phyloP scores from a whole-genome alignment of 2,113 vertebrate genomes.

The Dasypus novemcinctus region DNA sequence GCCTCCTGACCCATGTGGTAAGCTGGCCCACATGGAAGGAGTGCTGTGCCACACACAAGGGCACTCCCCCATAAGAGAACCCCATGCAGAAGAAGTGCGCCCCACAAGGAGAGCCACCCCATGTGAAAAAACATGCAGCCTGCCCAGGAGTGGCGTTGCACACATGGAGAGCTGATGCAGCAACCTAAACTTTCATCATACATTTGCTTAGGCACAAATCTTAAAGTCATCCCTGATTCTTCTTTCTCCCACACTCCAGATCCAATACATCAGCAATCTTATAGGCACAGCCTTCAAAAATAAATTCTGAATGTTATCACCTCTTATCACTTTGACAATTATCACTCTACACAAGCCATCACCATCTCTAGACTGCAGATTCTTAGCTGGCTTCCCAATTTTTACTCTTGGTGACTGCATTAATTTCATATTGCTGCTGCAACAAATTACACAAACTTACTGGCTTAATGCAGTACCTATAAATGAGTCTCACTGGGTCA shows the following conservation, averaged over 20 bases:
- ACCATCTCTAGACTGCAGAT: not conserved
- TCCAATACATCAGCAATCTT: not conserved
- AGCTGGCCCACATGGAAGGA: no score
- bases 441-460: not conserved
- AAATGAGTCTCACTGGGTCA: not conserved
- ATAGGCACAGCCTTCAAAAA: not conserved
- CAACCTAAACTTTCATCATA: not conserved
- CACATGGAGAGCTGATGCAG: no score
- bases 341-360: not conserved
- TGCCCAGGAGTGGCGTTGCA: no score
- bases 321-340: not conserved
- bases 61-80: no score
- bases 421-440: not conserved
- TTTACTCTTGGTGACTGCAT: not conserved
- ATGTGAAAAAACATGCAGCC: no score
- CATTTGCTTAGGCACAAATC: not conserved
- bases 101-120: no score
- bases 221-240: not conserved
- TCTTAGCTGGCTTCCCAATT: not conserved
- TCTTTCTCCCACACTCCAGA: not conserved
- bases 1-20: no score
- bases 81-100: no score
- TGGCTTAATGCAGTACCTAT: not conserved
- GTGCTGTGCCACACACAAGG: no score
- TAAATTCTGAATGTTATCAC: not conserved